Percentiles rank a stretch among this genome's conserved stretches.
phyloP scores from a whole-genome alignment of 2,113 vertebrate genomes.

The Sylvia atricapilla region DNA sequence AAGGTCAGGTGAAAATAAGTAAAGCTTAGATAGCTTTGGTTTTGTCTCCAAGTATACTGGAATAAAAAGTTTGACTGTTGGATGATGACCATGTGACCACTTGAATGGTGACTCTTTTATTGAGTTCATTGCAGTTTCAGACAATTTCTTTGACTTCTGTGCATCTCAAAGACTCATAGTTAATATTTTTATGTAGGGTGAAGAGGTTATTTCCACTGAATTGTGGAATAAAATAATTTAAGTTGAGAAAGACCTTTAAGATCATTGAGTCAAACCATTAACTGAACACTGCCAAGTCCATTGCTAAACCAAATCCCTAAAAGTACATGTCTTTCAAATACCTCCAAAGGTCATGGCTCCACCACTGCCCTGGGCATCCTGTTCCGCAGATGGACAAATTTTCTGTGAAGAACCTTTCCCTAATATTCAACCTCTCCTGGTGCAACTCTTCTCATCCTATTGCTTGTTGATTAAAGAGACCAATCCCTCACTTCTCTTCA shows the following conservation, averaged over 20 bases:
- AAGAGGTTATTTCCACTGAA: not conserved
- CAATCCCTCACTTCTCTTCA: accelerated
- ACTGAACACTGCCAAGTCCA: not conserved
- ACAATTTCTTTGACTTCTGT: not conserved
- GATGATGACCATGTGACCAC: not conserved
- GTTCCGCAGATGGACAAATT: not conserved
- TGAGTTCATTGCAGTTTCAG: not conserved
- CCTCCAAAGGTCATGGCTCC: not conserved
- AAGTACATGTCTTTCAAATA: not conserved
- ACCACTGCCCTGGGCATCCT: not conserved
- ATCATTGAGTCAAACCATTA: accelerated
- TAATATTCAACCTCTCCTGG: not conserved
- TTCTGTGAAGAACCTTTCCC: not conserved
- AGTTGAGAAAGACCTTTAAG: not conserved
- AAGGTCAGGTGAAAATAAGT: not conserved
- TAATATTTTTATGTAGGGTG: not conserved
- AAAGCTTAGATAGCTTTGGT: not conserved
- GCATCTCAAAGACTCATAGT: not conserved
- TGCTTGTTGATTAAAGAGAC: accelerated
- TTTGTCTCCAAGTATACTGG: not conserved
- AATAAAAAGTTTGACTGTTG: not conserved
- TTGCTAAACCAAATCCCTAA: accelerated
- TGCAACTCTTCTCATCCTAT: not conserved
- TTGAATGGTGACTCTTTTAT: not conserved
- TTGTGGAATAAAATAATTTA: not conserved